These are phyloP conservation scores for Sebastes kiyomatsui DNA, from an alignment of 2,797 vertebrate species.

Conservation along the genomic window DNA sequence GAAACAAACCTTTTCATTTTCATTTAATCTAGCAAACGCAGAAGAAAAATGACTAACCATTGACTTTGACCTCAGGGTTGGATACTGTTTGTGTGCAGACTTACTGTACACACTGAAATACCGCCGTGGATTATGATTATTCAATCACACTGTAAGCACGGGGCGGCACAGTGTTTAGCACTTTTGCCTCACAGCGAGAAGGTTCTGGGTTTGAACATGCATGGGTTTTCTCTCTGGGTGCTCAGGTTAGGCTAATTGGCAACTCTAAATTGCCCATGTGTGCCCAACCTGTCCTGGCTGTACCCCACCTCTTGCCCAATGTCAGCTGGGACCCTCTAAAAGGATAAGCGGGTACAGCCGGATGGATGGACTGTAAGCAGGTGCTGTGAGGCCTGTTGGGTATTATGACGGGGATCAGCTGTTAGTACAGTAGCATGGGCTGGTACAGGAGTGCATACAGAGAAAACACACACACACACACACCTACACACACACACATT, in stretches of 20 bases:
- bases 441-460: constrained; percentile 54
- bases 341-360: constrained; percentile 30
- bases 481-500: not conserved
- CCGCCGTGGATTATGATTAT: constrained; percentile 65
- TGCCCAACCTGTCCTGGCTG: not conserved
- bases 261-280: not conserved
- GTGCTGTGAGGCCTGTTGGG: constrained; percentile 56
- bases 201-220: not conserved
- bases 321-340: constrained; percentile 4
- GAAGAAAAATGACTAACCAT: constrained; percentile 8
- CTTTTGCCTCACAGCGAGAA: not conserved
- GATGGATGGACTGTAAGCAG: constrained; percentile 48
- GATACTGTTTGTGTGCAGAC: constrained; percentile 27
- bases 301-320: not conserved
- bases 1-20: constrained; percentile 30
- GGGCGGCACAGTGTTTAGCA: not conserved
- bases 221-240: not conserved
- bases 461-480: constrained; percentile 19
- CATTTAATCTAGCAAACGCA: constrained; percentile 19
- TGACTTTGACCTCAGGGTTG: constrained; percentile 26
- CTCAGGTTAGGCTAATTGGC: not conserved
- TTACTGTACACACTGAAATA: constrained; percentile 30
- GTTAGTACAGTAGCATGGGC: constrained; percentile 62
- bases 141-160: constrained; percentile 63
- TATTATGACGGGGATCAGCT: constrained; percentile 73